Base-by-base conservation (phyloP, 2,888 invertebrate genomes). In the Onthophagus sagittarius region DNA sequence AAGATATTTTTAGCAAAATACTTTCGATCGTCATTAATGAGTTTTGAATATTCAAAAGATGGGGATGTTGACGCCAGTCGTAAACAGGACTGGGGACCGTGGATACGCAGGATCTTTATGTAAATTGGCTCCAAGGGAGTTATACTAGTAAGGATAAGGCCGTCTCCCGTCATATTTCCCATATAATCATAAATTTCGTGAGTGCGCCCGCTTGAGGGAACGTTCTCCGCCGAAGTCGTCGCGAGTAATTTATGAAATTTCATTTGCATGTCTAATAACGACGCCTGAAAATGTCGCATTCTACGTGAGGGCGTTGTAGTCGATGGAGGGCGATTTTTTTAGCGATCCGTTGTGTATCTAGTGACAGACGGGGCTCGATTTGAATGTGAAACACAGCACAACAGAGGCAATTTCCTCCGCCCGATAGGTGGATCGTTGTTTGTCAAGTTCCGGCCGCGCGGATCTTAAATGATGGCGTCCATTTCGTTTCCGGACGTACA, bases 401-500 rank as follows among this genome's bases (percentile, higher is more conserved):
- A 53, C 39, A 53, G 11, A 53, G 39, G 39, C 39, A 53, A 53
- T 53, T 53, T n/a, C 23, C 67, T 67, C 32, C 31, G 9, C 23
- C 67, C 67, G 32, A 67, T 67, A 67, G 67, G 67, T 67, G 32
- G 67, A 67, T 67, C 31, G 67, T 64, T 64, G 67, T n/a, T n/a
- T 23, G 67, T 31, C 31, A 32, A 31, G 67, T 67, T 67, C 31
- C 31, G 65, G 31, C 32, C 67, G 67, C 31, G 23, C 31, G 23
- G 77, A 77, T 78, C 76, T 76, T 78, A 78, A 79, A 77, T 78
- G 78, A 79, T 79, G 74, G 77, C 71, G 71, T 73, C 77, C 77
- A 78, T 77, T 78, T 76, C 74, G 75, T 77, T 77, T 77, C 72
- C 71, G 73, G 78, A 78, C 79, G 74, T 77, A 72, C 77, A 71